These are phyloP conservation scores for Amphipyra tragopoginis DNA, from an alignment of 2,888 invertebrate species.

Conservation along the genomic window DNA sequence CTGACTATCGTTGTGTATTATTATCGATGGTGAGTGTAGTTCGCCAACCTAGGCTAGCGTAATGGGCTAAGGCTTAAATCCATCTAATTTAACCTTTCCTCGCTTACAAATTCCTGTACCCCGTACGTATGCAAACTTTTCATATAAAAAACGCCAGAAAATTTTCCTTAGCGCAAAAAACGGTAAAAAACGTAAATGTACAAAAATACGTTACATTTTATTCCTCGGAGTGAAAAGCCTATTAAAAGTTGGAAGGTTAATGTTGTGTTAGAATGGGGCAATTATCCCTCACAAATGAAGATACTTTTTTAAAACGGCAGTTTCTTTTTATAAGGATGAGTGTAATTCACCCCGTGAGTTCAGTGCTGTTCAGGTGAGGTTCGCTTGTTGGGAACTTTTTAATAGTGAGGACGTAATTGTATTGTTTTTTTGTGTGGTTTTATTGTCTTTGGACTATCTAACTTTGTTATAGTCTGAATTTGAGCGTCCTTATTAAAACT, in stretches of 20 bases:
- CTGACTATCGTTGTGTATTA: too few relatives aligned
- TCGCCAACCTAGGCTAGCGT: too few relatives aligned
- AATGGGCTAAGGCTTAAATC: too few relatives aligned
- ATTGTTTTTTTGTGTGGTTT: too few relatives aligned
- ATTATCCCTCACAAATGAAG: conserved; percentile 66
- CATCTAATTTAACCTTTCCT: conserved; percentile 32
- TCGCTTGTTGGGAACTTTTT: conserved; percentile 27
- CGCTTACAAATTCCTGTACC: conserved; percentile 4
- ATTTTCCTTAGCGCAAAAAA: conserved; percentile 24
- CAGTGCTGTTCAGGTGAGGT: conserved; percentile 40
- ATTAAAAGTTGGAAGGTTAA: conserved; percentile 67
- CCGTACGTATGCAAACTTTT: conserved; percentile 46
- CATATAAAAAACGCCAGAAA: conserved; percentile 35
- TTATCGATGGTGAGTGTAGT: too few relatives aligned
- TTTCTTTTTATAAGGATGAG: conserved; percentile 56
- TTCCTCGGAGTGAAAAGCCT: conserved; percentile 56
- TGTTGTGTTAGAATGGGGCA: conserved; percentile 65
- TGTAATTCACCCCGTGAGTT: conserved; percentile 42
- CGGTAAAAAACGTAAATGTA: conserved; percentile 25
- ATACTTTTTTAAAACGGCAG: conserved; percentile 57
- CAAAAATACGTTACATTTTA: conserved; percentile 60
- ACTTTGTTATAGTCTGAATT: too few relatives aligned
- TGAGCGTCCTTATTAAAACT: too few relatives aligned
- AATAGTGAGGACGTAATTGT: background rate
- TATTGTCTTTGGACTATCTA: too few relatives aligned